Evolutionary conservation across 2,888 invertebrate genomes (phyloP).

Genomic region (Hylaea fasciaria): DNA sequence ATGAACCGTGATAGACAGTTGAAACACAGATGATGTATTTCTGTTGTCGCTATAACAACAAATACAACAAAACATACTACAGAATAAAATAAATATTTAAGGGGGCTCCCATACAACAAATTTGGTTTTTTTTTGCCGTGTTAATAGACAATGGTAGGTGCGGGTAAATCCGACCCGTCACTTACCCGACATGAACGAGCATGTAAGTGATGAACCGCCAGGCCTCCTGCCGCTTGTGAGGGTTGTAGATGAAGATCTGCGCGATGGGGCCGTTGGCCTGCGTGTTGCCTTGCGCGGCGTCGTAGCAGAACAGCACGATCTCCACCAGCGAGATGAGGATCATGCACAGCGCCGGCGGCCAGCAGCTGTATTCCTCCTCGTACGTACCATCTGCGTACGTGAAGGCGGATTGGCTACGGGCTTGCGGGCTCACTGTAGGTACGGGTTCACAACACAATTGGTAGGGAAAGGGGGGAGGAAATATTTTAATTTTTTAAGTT

Average conservation of each 20-base stretch:
- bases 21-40: no score
- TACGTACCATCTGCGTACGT: slow-evolving; percentile 90
- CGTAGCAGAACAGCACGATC: slow-evolving; percentile 89
- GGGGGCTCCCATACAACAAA: no score
- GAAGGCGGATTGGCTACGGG: slow-evolving; percentile 69
- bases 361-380: slow-evolving; percentile 96
- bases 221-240: slow-evolving; percentile 91
- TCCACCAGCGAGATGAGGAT: slow-evolving; percentile 94
- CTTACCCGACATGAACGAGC: slow-evolving; percentile 97
- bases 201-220: slow-evolving; percentile 98
- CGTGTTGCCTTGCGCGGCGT: slow-evolving; percentile 76
- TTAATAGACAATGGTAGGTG: no score
- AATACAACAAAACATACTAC: no score
- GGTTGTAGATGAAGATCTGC: slow-evolving; percentile 94
- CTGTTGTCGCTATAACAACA: no score
- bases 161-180: no score
- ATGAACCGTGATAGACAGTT: no score
- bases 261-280: slow-evolving; percentile 90
- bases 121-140: no score
- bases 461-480: slow-evolving; percentile 22
- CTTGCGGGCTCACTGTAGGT: slow-evolving; percentile 43
- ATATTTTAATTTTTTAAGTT: slow-evolving; percentile 3
- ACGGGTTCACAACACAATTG: slow-evolving; percentile 28
- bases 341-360: slow-evolving; percentile 97
- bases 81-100: no score